Percentiles rank a stretch among this genome's conserved stretches.
phyloP scores from a whole-genome alignment of 2,888 invertebrate species.

The Pammene aurita region DNA sequence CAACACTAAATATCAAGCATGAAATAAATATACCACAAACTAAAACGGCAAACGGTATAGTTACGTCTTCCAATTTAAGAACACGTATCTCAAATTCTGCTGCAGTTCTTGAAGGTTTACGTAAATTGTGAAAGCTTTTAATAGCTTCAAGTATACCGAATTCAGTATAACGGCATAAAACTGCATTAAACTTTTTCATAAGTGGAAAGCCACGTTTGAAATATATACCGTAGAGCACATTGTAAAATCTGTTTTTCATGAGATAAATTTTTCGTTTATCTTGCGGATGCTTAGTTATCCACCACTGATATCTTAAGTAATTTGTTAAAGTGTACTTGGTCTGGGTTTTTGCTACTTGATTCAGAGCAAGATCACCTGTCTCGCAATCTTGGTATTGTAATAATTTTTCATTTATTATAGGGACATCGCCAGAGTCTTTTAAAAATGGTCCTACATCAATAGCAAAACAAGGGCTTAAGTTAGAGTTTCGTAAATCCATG shows the following conservation, averaged over 20 bases:
- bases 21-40: constrained; percentile 1
- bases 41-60: constrained; percentile 25
- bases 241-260: constrained; percentile 17
- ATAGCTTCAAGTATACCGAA: constrained; percentile 23
- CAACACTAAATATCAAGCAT: constrained; percentile 10
- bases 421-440: constrained; percentile 13
- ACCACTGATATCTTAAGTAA: constrained; percentile 36
- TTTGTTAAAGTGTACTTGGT: constrained; percentile 36
- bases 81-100: constrained; percentile 17
- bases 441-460: constrained; percentile 16
- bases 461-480: constrained; percentile 39
- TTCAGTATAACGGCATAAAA: constrained; percentile 20
- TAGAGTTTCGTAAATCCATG: constrained; percentile 16
- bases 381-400: constrained; percentile 28
- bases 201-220: constrained; percentile 39
- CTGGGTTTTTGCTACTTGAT: constrained; percentile 16
- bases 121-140: constrained; percentile 21
- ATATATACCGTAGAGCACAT: constrained; percentile 22
- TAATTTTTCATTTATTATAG: constrained; percentile 25
- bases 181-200: neutral
- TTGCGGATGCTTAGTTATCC: constrained; percentile 9
- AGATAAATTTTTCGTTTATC: constrained; percentile 6
- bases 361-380: constrained; percentile 22
- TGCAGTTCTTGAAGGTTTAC: neutral
- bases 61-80: constrained; percentile 24